Base-by-base conservation (phyloP, 2,113 vertebrate genomes). In the Eupsittula cactorum region DNA sequence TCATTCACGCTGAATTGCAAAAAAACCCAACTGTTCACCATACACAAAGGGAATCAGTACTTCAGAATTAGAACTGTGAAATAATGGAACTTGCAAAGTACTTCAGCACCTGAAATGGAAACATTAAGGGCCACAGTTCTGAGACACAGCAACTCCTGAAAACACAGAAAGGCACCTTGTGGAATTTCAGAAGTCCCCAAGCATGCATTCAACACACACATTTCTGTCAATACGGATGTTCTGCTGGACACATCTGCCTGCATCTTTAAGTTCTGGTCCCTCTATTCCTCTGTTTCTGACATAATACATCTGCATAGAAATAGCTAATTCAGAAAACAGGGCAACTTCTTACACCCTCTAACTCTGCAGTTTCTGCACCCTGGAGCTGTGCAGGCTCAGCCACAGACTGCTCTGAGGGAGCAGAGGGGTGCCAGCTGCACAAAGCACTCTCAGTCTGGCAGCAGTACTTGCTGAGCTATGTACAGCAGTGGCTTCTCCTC, bases 21-120 rank as follows among this genome's bases (percentile, higher is more conserved):
- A 52, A 41, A 69, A 42, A 5, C 23, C 21, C 15, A 65, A 74
- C 55, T 57, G 35, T 55, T 93, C 16, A 50, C 16, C 86, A 24
- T 67, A 67, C 20, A 41, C 41, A 57, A 96, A 93, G 27, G 12
- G 46, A 63, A 59, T 41, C 47, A 35, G 37, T 42, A 63, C 16
- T 93, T 82, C 35, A 76, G 47, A 81, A 91, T 82, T 29, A 53
- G 77, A 86, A 67, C n/a, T 46, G 52, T 89, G 73, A 94, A 94
- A 90, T 69, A 73, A 80, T 14, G 31, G 33, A 82, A 87, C 16
- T 42, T 86, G n/a, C 13, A 33, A 82, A 80, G 13, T 68, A 67
- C 8, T 87, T 87, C 59, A 94, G 82, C 35, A 84, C 47, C 74
- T 52, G 47, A 91, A 67, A 77, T 8, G 2, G 13, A 82, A 92